These are phyloP conservation scores for Parnassius mnemosyne DNA, from an alignment of 2,888 invertebrate species.

Conservation along the genomic window DNA sequence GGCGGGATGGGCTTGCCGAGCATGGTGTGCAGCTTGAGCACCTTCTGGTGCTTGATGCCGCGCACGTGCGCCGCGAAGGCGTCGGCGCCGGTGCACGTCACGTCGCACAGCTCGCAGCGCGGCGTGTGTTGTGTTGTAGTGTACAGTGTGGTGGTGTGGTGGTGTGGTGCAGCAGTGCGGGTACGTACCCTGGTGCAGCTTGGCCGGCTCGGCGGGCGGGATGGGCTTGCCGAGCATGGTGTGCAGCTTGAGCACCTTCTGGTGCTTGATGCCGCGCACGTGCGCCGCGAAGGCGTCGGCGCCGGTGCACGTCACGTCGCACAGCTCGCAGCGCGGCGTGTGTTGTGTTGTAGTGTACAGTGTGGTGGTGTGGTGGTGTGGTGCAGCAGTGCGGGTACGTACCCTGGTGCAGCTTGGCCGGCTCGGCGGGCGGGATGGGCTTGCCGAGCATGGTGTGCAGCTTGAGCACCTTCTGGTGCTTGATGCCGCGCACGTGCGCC, in stretches of 20 bases:
- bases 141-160: no score
- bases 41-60: constrained; percentile 99
- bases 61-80: constrained; percentile 99
- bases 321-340: constrained; percentile 96
- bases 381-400: no score
- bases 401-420: constrained; percentile 87
- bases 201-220: constrained; percentile 96
- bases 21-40: constrained; percentile 97
- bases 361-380: no score
- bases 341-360: no score
- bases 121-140: no score
- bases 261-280: constrained; percentile 98
- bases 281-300: constrained; percentile 99
- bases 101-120: constrained; percentile 98
- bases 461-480: constrained; percentile 98
- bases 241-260: constrained; percentile 97
- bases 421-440: constrained; percentile 97
- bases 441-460: constrained; percentile 98
- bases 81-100: constrained; percentile 98
- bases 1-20: constrained; percentile 98
- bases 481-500: constrained; percentile 97
- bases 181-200: constrained; percentile 78
- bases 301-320: constrained; percentile 99
- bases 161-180: no score
- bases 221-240: constrained; percentile 98